Base-by-base conservation (phyloP, 2,797 vertebrate genomes). In the Craterocephalus amniculus region DNA sequence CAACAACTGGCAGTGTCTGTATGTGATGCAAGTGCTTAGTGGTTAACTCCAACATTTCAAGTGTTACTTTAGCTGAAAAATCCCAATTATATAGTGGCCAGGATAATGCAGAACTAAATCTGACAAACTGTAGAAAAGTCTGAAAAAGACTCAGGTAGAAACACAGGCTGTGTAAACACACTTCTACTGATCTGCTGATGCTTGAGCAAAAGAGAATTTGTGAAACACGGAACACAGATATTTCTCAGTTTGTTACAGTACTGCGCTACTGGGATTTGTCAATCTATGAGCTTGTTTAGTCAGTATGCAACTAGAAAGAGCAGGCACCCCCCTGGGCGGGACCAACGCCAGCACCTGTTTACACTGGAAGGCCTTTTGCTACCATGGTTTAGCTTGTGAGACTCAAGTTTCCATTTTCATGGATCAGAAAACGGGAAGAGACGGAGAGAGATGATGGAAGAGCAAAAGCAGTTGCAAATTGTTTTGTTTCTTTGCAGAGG, bases 271-370 rank as follows among this genome's bases (percentile, higher is more conserved):
- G 64, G 68, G 65, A 72, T 36, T 34, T 63, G 59, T 74, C 66
- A 64, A 58, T 80, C 60, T 26, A 35, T 63, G 26, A 83, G 75
- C 72, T 80, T 73, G 74, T 77, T 80, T 45, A 81, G 83, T 78
- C 70, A 68, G 71, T 66, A 69, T 72, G 60, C 8, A 11, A 82
- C 52, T 12, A 63, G 65, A 82, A 70, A 79, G 74, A 80, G 63
- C 11, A 64, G 43, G 71, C 57, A 58, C 38, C 60, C 7, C 71
- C 36, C 43, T 68, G 60, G 63, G 54, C 1, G 58, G 66, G 36
- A 38, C 63, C 67, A 65, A 45, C 49, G 40, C 48, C 0, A 63
- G 64, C 83, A 80, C 63, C 69, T 86, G 88, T 88, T 90, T 89
- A 88, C 74, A 88, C 84, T 58, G 69, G 73, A 64, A 65, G 72